Conservation (phyloP, 2,888 invertebrate species). For the Balanococcus diminutus region DNA sequence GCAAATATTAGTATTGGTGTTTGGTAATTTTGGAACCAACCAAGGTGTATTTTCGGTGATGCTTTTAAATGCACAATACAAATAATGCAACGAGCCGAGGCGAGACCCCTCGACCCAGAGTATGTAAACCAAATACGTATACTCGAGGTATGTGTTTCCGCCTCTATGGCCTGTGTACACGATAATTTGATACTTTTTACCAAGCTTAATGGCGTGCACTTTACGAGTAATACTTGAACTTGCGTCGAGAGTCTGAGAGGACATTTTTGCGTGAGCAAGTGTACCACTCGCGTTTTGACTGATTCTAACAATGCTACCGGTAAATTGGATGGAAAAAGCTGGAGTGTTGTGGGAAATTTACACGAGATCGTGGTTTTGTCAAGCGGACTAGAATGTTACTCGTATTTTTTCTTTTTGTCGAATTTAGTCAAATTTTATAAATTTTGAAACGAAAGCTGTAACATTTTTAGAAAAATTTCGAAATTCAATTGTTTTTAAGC, state of each 20-base stretch:
- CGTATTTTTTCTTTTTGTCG: too few relatives aligned
- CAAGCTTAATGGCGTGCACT: neutral
- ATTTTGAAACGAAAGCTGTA: too few relatives aligned
- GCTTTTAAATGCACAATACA: neutral
- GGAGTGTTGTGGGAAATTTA: too few relatives aligned
- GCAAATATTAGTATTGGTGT: neutral
- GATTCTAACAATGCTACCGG: too few relatives aligned
- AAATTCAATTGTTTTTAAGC: too few relatives aligned
- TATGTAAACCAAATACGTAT: neutral
- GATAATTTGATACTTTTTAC: neutral
- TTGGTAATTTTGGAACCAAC: neutral
- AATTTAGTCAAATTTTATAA: too few relatives aligned
- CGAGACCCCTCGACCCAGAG: neutral
- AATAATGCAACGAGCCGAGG: neutral
- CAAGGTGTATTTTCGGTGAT: neutral
- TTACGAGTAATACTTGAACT: neutral
- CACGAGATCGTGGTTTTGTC: too few relatives aligned
- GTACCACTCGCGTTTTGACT: neutral
- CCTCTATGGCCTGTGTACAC: neutral
- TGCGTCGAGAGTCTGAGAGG: neutral
- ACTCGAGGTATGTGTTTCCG: neutral
- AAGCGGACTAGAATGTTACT: too few relatives aligned
- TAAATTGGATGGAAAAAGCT: too few relatives aligned
- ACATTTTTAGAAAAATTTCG: too few relatives aligned
- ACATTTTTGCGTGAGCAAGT: neutral